Percentiles rank a stretch among this genome's conserved stretches.
These are phyloP conservation scores for Salarias fasciatus DNA, from an alignment of 2,797 vertebrate genomes.

Conservation along the genomic window DNA sequence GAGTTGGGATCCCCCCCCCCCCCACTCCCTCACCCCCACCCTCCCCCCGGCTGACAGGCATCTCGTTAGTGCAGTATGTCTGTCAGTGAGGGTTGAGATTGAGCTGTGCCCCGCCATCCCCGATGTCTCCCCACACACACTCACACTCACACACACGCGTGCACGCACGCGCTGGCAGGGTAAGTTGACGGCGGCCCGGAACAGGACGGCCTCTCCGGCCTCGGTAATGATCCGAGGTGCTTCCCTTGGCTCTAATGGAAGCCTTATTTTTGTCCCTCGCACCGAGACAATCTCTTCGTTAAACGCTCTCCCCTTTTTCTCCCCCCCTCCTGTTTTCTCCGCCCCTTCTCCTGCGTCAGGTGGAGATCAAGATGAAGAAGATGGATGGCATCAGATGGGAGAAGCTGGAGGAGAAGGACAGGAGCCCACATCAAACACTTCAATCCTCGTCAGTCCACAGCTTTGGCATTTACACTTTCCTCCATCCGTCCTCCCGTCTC, in stretches of 20 bases:
- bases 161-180: slow-evolving; percentile 8
- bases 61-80: slow-evolving; percentile 81
- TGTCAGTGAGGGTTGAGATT: slow-evolving; percentile 79
- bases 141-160: slow-evolving; percentile 23
- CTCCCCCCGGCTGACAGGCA: slow-evolving; percentile 80
- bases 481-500: slow-evolving; percentile 15
- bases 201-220: slow-evolving; percentile 60
- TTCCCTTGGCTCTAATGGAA: slow-evolving; percentile 60
- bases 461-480: slow-evolving; percentile 32
- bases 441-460: slow-evolving; percentile 75
- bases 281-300: slow-evolving; percentile 50
- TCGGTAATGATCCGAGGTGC: slow-evolving; percentile 71
- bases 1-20: slow-evolving; percentile 52
- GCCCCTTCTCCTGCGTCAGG: slow-evolving; percentile 71
- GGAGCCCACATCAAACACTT: slow-evolving; percentile 80
- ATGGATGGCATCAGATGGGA: slow-evolving; percentile 89
- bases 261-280: slow-evolving; percentile 64
- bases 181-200: slow-evolving; percentile 46
- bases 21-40: slow-evolving; percentile 61
- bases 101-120: slow-evolving; percentile 80
- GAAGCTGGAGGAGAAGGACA: slow-evolving; percentile 82
- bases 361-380: slow-evolving; percentile 99
- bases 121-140: slow-evolving; percentile 59
- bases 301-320: slow-evolving; percentile 11
- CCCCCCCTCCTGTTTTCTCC: background rate